phyloP scores from a whole-genome alignment of 1,140 invertebrate species.

The Gonatopus flavifemur region DNA sequence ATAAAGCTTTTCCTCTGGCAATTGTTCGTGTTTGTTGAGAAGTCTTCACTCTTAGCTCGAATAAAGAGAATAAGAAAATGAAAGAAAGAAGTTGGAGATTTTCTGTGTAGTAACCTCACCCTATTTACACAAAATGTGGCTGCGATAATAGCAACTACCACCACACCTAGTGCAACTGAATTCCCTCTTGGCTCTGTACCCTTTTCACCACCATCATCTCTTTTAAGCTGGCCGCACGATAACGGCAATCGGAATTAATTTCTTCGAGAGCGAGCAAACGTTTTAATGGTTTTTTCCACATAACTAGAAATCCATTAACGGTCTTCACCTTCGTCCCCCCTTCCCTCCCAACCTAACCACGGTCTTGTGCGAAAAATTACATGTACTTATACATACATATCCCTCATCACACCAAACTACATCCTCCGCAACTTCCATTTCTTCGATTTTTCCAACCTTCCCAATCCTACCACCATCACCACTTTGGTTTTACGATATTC shows the following conservation, averaged over 20 bases:
- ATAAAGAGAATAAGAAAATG: neutral
- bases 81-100: neutral
- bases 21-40: conserved; percentile 2
- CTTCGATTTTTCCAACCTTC: too few species aligned
- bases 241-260: conserved; percentile 48
- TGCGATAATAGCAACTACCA: conserved; percentile 18
- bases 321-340: neutral
- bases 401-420: neutral
- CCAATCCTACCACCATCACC: too few species aligned
- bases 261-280: conserved; percentile 32
- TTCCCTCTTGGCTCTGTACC: neutral
- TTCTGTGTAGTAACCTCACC: neutral
- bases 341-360: neutral
- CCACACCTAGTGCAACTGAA: neutral
- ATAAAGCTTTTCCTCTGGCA: conserved; percentile 4
- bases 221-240: conserved; percentile 24
- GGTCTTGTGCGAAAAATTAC: conserved; percentile 5
- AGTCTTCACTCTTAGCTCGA: conserved; percentile 13
- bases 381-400: neutral
- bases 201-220: conserved; percentile 7
- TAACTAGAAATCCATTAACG: conserved; percentile 46
- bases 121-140: conserved; percentile 12
- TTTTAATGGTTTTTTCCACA: conserved; percentile 39
- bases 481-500: too few species aligned
- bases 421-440: neutral